Evolutionary conservation across 2,113 vertebrate species (phyloP).

Genomic region (Xenopus tropicalis): DNA sequence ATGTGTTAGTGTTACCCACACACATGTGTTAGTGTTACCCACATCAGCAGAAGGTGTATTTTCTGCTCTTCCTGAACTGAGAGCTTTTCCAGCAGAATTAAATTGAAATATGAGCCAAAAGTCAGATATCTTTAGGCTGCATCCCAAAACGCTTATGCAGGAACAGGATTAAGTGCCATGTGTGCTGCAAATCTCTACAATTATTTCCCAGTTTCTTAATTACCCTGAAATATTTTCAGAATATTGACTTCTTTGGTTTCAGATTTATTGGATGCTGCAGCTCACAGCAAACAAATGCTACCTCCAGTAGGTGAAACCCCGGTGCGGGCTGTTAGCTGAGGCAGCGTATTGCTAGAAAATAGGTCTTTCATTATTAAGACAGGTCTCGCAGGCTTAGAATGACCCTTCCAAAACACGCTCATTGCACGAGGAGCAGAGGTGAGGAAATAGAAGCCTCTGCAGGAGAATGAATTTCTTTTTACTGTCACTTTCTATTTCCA

Average conservation of each 20-base stretch:
- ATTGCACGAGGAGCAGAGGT: constrained; percentile 39
- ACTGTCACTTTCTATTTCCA: constrained; percentile 43
- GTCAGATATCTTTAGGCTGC: not conserved
- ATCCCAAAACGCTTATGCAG: not conserved
- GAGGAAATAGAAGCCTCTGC: constrained; percentile 37
- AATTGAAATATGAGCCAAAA: no score
- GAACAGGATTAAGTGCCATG: not conserved
- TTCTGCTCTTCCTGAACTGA: no score
- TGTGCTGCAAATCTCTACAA: not conserved
- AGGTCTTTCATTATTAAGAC: constrained; percentile 38
- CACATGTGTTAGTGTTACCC: no score
- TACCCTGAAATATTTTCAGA: not conserved
- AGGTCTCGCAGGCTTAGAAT: constrained; percentile 19
- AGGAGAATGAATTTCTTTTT: constrained; percentile 37
- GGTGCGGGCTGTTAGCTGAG: constrained; percentile 25
- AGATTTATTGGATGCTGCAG: constrained; percentile 1
- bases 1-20: no score
- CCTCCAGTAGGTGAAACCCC: constrained; percentile 7
- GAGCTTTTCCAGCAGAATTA: no score
- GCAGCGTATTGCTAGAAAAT: constrained; percentile 22
- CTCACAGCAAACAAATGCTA: constrained; percentile 14
- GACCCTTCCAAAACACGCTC: constrained; percentile 28
- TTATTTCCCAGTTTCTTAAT: not conserved
- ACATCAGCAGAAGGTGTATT: no score
- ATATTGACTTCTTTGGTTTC: not conserved